Conservation (phyloP, 2,113 vertebrate species). For the Tylochromis polylepis region DNA sequence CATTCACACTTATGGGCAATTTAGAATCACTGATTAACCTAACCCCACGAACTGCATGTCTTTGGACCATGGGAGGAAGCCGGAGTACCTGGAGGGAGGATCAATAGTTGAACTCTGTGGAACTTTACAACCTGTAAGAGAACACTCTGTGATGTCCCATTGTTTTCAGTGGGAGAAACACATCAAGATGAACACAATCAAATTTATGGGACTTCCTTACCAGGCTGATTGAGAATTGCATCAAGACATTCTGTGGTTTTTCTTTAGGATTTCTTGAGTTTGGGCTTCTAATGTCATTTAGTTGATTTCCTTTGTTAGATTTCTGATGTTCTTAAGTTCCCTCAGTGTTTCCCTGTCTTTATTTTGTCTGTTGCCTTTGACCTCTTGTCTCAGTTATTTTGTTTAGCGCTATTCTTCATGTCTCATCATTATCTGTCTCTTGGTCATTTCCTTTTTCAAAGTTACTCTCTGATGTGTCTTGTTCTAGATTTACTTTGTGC, state of each 20-base stretch:
- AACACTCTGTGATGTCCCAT: fast-evolving
- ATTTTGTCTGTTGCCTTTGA: background rate
- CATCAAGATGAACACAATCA: fast-evolving
- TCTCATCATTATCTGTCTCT: no score
- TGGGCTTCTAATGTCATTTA: background rate
- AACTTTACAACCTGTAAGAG: background rate
- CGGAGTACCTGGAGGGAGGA: background rate
- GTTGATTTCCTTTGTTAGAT: background rate
- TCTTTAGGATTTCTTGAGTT: background rate
- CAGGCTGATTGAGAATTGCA: background rate
- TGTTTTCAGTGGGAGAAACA: background rate
- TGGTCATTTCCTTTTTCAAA: background rate
- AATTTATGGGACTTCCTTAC: background rate
- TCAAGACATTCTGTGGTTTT: background rate
- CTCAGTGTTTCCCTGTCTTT: fast-evolving
- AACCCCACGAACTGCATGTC: fast-evolving
- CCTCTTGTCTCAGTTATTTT: background rate
- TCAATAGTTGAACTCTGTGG: background rate
- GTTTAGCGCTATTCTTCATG: no score
- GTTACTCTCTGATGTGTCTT: background rate
- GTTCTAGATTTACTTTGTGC: background rate
- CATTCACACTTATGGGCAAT: background rate
- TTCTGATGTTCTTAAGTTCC: background rate
- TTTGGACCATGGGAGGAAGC: fast-evolving
- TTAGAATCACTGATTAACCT: background rate